These are phyloP conservation scores for Anagyrus pseudococci DNA, from an alignment of 2,888 invertebrate species.

Conservation along the genomic window DNA sequence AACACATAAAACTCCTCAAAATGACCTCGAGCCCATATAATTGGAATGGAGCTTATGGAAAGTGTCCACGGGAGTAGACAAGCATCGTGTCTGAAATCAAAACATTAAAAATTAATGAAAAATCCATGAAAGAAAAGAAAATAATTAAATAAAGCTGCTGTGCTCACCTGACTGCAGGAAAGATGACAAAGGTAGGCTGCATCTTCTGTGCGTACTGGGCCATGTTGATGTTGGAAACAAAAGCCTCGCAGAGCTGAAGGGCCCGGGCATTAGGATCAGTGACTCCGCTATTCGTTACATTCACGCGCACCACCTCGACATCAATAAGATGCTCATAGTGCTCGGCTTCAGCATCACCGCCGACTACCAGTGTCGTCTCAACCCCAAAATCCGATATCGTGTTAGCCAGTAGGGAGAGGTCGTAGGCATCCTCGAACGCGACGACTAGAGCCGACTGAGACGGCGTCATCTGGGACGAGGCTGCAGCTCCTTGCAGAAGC, in stretches of 20 bases:
- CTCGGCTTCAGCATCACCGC: conserved; percentile 39
- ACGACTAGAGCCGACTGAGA: conserved; percentile 54
- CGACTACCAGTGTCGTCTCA: conserved; percentile 52
- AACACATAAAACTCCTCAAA: conserved; percentile 55
- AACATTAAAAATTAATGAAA: conserved; percentile 6
- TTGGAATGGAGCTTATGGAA: conserved; percentile 52
- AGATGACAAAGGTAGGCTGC: conserved; percentile 55
- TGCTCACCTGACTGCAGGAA: conserved; percentile 55
- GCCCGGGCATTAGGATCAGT: conserved; percentile 43
- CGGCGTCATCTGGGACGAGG: conserved; percentile 50
- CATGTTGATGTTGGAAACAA: conserved; percentile 48
- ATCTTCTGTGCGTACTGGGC: conserved; percentile 46
- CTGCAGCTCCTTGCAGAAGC: conserved; percentile 1
- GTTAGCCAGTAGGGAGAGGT: conserved; percentile 55
- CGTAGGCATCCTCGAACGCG: conserved; percentile 54
- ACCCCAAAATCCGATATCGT: conserved; percentile 56
- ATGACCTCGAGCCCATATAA: conserved; percentile 52
- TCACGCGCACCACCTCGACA: conserved; percentile 45
- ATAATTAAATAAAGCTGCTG: conserved; percentile 5
- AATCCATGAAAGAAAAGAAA: conserved; percentile 6
- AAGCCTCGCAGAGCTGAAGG: conserved; percentile 48
- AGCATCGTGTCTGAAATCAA: conserved; percentile 54
- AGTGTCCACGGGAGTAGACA: conserved; percentile 56
- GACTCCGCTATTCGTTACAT: conserved; percentile 43
- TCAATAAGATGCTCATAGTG: conserved; percentile 53